Evolutionary conservation across 2,888 invertebrate genomes (phyloP).

Genomic region (Pyrocoelia pectoralis): DNA sequence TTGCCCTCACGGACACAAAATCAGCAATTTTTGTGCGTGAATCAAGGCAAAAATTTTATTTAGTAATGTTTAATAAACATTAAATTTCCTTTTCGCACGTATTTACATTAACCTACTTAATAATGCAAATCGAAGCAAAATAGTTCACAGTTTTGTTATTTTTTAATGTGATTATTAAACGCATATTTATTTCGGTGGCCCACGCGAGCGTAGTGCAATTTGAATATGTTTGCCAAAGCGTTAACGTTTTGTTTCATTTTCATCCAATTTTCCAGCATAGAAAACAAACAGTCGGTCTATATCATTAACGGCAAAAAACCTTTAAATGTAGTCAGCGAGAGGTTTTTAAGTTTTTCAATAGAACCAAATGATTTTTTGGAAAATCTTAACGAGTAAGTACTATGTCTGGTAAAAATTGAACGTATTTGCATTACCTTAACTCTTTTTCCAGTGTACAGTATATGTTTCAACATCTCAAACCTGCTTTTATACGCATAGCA

Average conservation of each 20-base stretch:
- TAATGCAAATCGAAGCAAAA: neutral
- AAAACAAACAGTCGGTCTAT: slow-evolving; percentile 43
- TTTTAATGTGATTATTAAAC: neutral
- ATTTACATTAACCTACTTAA: slow-evolving; percentile 4
- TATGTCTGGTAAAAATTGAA: neutral
- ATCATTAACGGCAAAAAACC: slow-evolving; percentile 69
- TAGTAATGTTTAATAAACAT: no score
- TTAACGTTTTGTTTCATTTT: neutral
- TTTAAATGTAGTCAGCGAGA: slow-evolving; percentile 70
- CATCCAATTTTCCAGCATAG: neutral
- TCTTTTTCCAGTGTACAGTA: neutral
- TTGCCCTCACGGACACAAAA: no score
- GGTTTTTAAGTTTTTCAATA: slow-evolving; percentile 77
- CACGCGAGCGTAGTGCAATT: neutral
- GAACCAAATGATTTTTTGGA: slow-evolving; percentile 71
- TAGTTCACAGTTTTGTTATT: neutral
- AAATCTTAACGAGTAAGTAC: slow-evolving; percentile 59
- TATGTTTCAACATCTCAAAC: slow-evolving; percentile 72
- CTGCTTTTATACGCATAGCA: slow-evolving; percentile 77
- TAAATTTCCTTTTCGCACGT: neutral
- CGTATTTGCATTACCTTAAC: no score
- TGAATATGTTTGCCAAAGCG: neutral
- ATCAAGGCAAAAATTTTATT: no score
- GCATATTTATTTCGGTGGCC: neutral
- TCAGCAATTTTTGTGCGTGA: no score